phyloP scores from a whole-genome alignment of 2,113 vertebrate species.

The Rhegmatorhina hoffmannsi region DNA sequence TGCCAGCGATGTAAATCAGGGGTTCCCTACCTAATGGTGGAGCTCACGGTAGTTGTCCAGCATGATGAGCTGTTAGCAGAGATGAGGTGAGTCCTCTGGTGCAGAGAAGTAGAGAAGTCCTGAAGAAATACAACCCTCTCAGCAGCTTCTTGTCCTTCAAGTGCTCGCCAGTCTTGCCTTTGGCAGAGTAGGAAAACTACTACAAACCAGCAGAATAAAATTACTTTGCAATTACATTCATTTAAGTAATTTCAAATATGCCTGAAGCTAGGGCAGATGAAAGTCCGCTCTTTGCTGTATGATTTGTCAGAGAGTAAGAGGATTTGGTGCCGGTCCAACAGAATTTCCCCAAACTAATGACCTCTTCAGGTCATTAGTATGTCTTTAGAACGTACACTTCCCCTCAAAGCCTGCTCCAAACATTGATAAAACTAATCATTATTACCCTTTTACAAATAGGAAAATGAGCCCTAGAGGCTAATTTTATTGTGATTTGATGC shows the following conservation, averaged over 20 bases:
- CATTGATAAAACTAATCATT: background rate
- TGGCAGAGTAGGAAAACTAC: background rate
- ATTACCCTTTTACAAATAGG: background rate
- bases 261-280: background rate
- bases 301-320: constrained; percentile 1
- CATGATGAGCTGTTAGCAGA: background rate
- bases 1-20: background rate
- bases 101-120: background rate
- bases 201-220: constrained; percentile 21
- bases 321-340: background rate
- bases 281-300: background rate
- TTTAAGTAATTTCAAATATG: constrained; percentile 36
- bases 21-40: background rate
- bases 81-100: background rate
- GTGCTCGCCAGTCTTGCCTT: background rate
- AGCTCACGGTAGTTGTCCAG: background rate
- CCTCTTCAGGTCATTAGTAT: background rate
- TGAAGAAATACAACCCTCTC: background rate
- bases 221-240: constrained; percentile 23
- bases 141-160: background rate
- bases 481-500: constrained; percentile 21
- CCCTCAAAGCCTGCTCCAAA: background rate
- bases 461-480: constrained; percentile 9
- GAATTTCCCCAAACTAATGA: background rate
- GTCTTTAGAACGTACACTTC: background rate